Base-by-base conservation (phyloP, 2,888 invertebrate species). In the Arge pagana region DNA sequence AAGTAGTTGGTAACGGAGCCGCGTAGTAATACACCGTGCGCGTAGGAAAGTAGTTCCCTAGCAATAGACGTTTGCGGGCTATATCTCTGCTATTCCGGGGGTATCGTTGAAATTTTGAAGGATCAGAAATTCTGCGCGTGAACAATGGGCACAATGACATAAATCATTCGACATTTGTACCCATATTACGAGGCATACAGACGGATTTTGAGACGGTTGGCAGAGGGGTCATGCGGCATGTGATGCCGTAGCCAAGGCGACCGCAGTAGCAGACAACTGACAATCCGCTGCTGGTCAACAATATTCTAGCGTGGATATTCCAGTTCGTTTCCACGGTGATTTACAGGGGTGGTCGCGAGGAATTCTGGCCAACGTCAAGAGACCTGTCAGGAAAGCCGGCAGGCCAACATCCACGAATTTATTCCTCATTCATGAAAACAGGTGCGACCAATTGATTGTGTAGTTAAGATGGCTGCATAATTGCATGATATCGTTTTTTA, bases 171-270 rank as follows among this genome's bases (percentile, higher is more conserved):
- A 6, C n/a, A 2, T 35, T 19, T 10, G 28, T 24, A 23, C 23
- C 1, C 13, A 1, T 4, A 13, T 13, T 4, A 4, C 10, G 13
- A 10, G 18, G 35, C 15, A 18, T 45, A 23, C 2, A 10, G 6
- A 13, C 11, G 10, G 16, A 23, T 15, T 33, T 15, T 5, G 11
- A 1, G 11, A 11, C 11, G 21, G 31, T 45, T 33, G 7, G 35
- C 31, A 15, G 33, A 21, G 48, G 24, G n/a, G 52, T 48, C 62
- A 65, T 60, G 64, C 68, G 71, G 64, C 63, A 65, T 68, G 70
- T 69, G 73, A 74, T 73, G 75, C 75, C 73, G 75, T 76, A 76
- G 76, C 67, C 76, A 74, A 74, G 76, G 76, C 70, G 75, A 76
- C 76, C 70, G 64, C 62, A 64, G 66, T 60, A 72, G 72, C 71